Evolutionary conservation across 1,140 invertebrate species (phyloP), one percentile per base, ranked within the genome.

Genomic region (Agrypnia vestita): DNA sequence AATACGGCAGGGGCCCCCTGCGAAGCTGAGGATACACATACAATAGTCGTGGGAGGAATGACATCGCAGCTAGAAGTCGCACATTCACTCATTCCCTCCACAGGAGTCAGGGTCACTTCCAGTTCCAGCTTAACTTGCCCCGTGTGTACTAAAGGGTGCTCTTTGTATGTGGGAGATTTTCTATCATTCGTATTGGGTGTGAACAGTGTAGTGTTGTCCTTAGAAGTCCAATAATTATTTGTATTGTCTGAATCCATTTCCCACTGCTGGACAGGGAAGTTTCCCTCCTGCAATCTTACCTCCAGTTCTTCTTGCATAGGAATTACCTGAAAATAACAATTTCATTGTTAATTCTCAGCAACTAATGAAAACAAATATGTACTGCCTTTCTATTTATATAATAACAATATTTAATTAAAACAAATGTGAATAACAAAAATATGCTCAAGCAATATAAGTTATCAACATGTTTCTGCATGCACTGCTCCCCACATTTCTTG

Each of bases 281-380:
- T 87, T 7, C 87, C 87, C 80, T 90, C 86, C 84, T 90, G 86
- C 56, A 90, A 81, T 76, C 89, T 83, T 0, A 90, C 89, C 84
- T 91, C 89, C 35, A 90, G 80, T 84, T 90, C 89, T 84, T 91
- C 90, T 82, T 90, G 86, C 87, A 90, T 90, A 4, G 90, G 89
- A 76, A 90, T 90, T 1, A 90, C 87, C 80, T 89, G 82, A 17
- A 89, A 87, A 35, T 35, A 35, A 35, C 25, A 35, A 35, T 3
- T 35, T 35, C 25, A 35, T 35, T 35, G 6, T 35, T 35, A 35
- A n/a, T 6, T 35, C 1, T 3, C 25, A 35, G 6, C 25, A 35
- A 35, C 1, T 6, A 35, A 35, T 35, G 6, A 35, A 35, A 35
- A 35, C 25, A 35, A 35, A 35, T 35, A 35, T 35, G 25, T 35